These are phyloP conservation scores for Euura lappo DNA, from an alignment of 1,140 invertebrate species.

Conservation along the genomic window DNA sequence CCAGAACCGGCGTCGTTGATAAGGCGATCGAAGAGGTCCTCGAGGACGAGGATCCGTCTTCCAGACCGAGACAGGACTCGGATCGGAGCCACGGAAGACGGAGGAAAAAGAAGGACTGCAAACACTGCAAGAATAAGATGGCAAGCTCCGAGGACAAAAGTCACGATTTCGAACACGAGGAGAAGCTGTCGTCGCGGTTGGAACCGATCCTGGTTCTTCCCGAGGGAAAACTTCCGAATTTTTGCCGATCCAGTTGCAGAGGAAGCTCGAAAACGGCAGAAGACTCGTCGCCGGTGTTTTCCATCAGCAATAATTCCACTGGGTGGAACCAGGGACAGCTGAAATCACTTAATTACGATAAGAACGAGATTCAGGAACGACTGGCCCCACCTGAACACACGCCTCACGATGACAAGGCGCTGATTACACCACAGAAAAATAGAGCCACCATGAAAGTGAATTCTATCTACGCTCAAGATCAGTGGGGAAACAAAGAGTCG, in stretches of 20 bases:
- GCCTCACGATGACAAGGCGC: conserved; percentile 38
- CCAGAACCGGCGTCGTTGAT: conserved; percentile 13
- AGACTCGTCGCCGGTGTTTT: conserved; percentile 25
- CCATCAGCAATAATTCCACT: conserved; percentile 30
- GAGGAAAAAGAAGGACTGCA: conserved; percentile 54
- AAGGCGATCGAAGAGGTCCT: conserved; percentile 4
- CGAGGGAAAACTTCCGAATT: conserved; percentile 28
- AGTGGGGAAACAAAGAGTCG: conserved; percentile 49
- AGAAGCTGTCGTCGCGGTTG: conserved; percentile 17
- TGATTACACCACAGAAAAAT: conserved; percentile 39
- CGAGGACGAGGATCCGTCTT: neutral
- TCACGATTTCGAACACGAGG: conserved; percentile 1
- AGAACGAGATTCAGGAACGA: conserved; percentile 38
- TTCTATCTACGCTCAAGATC: conserved; percentile 56
- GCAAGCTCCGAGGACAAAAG: neutral
- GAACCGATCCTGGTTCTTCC: conserved; percentile 36
- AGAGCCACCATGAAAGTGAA: conserved; percentile 54
- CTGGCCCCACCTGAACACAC: conserved; percentile 33
- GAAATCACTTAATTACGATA: conserved; percentile 37
- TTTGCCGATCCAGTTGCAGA: neutral
- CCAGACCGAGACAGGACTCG: neutral
- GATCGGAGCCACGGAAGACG: conserved; percentile 24
- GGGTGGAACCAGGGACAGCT: conserved; percentile 3
- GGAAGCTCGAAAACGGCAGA: conserved; percentile 10
- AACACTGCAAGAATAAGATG: conserved; percentile 44